phyloP scores from a whole-genome alignment of 2,888 invertebrate species.

The Sialis lutaria region DNA sequence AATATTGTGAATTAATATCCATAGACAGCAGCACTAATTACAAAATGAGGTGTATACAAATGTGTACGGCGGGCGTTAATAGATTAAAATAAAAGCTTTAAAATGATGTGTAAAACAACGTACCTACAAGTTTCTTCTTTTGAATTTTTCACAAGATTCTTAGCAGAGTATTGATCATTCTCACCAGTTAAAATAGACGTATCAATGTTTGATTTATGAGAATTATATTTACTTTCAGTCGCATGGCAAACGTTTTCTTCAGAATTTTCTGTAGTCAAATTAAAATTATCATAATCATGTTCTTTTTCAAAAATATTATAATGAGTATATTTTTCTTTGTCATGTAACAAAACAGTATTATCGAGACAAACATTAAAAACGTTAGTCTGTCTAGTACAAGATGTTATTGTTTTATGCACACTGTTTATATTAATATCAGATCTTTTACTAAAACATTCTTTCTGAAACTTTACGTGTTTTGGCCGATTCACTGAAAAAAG shows the following conservation, averaged over 20 bases:
- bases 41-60: too few species aligned
- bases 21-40: too few species aligned
- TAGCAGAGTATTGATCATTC: conserved; percentile 34
- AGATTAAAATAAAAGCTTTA: neutral
- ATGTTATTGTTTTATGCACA: too few species aligned
- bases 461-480: neutral
- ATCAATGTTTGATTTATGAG: conserved; percentile 13
- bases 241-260: neutral
- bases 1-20: too few species aligned
- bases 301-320: too few species aligned
- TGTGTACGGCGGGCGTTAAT: too few species aligned
- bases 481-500: neutral
- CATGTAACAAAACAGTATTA: too few species aligned
- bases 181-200: conserved; percentile 29
- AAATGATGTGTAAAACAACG: conserved; percentile 8
- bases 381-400: too few species aligned
- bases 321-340: too few species aligned
- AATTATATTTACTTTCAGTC: neutral
- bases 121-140: conserved; percentile 16
- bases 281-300: neutral
- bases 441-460: neutral
- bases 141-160: conserved; percentile 23
- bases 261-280: neutral
- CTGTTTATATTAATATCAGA: too few species aligned
- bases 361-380: too few species aligned